Evolutionary conservation across 2,888 invertebrate species (phyloP), one percentile per base, ranked within the genome.

Genomic region (Chymomyza procnemis): DNA sequence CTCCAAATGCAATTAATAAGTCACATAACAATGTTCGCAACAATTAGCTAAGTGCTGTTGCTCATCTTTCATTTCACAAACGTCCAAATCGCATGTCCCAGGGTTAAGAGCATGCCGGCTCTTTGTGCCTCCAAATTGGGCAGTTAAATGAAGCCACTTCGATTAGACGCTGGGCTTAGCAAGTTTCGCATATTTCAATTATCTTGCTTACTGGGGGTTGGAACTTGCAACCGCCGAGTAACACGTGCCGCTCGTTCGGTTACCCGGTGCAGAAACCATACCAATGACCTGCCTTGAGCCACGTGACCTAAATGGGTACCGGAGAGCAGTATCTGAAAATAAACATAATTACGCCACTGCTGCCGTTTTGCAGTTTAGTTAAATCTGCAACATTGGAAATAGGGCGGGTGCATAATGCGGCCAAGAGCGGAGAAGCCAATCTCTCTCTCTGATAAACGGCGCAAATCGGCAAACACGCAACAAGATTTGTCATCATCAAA

Each of bases 381-480:
- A 4, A 34, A 34, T 34, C 9, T 34, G 34, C 34, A 34, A 34
- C 34, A 52, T 19, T 54, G 14, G 6, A 22, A 46, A 19, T 46
- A n/a, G 9, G 22, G 47, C 16, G 46, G 46, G 48, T 18, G 48
- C 47, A 50, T 57, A 47, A 3, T 21, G 30, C 41, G 41, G 61
- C 50, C 26, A 26, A 26, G 6, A 4, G 48, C 2, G 30, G 34
- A 41, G 57, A 59, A 67, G 70, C 65, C 75, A 83, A 88, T 79
- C n/a, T n/a, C n/a, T n/a, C n/a, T n/a, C n/a, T n/a, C 88, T 77
- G 88, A 88, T 88, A 88, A 82, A 78, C 80, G 83, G 74, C 80
- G 75, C 81, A 75, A 83, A 84, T 84, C 83, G 84, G 68, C 76
- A 79, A 78, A 80, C 85, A 85, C 78, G 85, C 78, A 86, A 76